Base-by-base conservation (phyloP, 2,888 invertebrate genomes). In the Acronicta aceris region DNA sequence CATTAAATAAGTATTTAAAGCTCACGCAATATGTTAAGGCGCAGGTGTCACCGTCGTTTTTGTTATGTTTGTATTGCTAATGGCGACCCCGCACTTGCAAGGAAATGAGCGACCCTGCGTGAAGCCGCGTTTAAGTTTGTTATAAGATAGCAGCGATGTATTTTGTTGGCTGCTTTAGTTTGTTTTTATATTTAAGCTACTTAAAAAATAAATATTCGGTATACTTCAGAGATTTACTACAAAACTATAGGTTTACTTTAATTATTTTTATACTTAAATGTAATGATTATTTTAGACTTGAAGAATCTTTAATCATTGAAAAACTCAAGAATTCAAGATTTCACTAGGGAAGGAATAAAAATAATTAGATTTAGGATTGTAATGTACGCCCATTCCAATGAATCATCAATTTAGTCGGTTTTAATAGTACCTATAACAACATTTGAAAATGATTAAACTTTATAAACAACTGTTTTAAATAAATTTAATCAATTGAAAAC, bases 51-150 rank as follows among this genome's bases (percentile, higher is more conserved):
- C 87, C 82, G 60, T 86, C 87, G 87, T 82, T 81, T 83, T 74
- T 81, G 85, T 83, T 81, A 78, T 90, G 91, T 92, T 91, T 91
- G 89, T 86, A 76, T 83, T 88, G 85, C 87, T 92, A 92, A 91
- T 92, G 90, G 91, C 82, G 71, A 79, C 65, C 78, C 71, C 79
- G 69, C 71, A 81, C 84, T 84, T 79, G 80, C 81, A 79, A 85
- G 89, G 88, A 87, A 88, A 88, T 88, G 84, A 88, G 76, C 81
- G 79, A 80, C 80, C 76, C 62, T 79, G 76, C 79, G 75, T 79
- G 72, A 77, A 71, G 74, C 71, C 63, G 64, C 76, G 79, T 81
- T 77, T 71, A 78, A 65, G 70, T 52, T 63, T 49, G 58, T 70
- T 69, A 70, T 69, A 72, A 55, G 12, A 4, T 65, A 72, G 59